A percentile compares a stretch with the other conserved stretches of the same genome.
Evolutionary conservation across 2,888 invertebrate species (phyloP).

Genomic region (Phalangium opilio): DNA sequence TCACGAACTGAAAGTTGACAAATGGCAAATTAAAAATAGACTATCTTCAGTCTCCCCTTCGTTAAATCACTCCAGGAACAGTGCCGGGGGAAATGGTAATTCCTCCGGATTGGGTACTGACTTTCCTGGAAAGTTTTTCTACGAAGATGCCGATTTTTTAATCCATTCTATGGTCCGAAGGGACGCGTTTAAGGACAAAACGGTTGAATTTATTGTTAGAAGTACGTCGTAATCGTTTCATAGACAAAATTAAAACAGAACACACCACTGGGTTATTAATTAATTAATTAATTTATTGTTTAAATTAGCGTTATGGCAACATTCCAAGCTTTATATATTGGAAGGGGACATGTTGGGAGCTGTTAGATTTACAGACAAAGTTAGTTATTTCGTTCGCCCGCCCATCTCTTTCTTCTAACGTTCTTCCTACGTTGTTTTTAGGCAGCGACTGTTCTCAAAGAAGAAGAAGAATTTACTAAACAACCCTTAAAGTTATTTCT

Average conservation of each 20-base stretch:
- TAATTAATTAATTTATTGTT: not conserved
- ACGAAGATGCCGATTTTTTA: constrained; percentile 20
- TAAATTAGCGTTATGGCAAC: too few species aligned
- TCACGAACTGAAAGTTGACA: constrained; percentile 15
- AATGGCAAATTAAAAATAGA: constrained; percentile 13
- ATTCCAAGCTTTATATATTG: too few species aligned
- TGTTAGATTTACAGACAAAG: too few species aligned
- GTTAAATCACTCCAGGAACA: too few species aligned
- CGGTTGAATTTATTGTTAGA: constrained; percentile 16
- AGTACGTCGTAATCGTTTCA: constrained; percentile 14
- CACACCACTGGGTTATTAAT: too few species aligned
- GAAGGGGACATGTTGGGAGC: too few species aligned
- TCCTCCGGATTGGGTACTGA: constrained; percentile 11
- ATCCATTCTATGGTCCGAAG: constrained; percentile 15
- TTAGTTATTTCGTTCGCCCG: too few species aligned
- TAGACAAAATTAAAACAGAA: not conserved
- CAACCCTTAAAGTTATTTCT: constrained; percentile 6
- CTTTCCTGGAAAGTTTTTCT: constrained; percentile 17
- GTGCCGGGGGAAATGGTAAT: too few species aligned
- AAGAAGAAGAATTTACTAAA: too few species aligned
- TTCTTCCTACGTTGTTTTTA: too few species aligned
- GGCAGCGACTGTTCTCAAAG: too few species aligned
- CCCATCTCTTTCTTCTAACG: too few species aligned
- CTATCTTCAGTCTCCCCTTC: constrained; percentile 7
- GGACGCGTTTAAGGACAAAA: constrained; percentile 15